Evolutionary conservation across 2,888 invertebrate species (phyloP).

Genomic region (Sepioteuthis lessoniana): DNA sequence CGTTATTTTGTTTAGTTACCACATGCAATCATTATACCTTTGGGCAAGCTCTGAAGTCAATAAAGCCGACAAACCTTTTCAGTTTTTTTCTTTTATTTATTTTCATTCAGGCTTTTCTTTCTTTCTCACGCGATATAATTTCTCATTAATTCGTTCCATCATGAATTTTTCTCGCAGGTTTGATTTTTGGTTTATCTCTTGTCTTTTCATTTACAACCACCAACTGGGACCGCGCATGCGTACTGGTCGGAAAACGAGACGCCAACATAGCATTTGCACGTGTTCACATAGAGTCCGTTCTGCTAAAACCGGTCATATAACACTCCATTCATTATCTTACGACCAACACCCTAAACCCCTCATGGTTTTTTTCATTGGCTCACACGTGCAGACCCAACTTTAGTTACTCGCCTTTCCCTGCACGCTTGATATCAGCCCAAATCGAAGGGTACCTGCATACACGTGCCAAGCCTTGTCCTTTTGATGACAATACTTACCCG

Average conservation of each 20-base stretch:
- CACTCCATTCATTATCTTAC: neutral
- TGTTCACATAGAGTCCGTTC: neutral
- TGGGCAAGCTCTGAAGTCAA: neutral
- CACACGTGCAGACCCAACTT: neutral
- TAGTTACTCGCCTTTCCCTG: neutral
- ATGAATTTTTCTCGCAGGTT: neutral
- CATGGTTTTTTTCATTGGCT: neutral
- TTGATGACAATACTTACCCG: neutral
- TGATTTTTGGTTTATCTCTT: neutral
- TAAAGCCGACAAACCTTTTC: neutral
- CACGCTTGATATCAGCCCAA: neutral
- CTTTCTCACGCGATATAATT: neutral
- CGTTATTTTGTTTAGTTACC: neutral
- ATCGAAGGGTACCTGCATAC: conserved; percentile 9
- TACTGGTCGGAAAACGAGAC: too few relatives aligned
- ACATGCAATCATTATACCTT: neutral
- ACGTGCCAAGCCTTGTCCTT: neutral
- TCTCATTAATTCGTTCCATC: conserved; percentile 2
- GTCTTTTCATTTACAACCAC: neutral
- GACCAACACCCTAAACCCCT: neutral
- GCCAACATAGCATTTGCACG: neutral
- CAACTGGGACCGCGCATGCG: neutral
- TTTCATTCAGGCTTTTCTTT: neutral
- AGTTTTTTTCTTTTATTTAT: neutral
- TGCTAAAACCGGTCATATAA: neutral